A percentile compares a stretch with the other conserved stretches of the same genome.
Conservation (phyloP, 2,797 vertebrate species). For the Channa striata region DNA sequence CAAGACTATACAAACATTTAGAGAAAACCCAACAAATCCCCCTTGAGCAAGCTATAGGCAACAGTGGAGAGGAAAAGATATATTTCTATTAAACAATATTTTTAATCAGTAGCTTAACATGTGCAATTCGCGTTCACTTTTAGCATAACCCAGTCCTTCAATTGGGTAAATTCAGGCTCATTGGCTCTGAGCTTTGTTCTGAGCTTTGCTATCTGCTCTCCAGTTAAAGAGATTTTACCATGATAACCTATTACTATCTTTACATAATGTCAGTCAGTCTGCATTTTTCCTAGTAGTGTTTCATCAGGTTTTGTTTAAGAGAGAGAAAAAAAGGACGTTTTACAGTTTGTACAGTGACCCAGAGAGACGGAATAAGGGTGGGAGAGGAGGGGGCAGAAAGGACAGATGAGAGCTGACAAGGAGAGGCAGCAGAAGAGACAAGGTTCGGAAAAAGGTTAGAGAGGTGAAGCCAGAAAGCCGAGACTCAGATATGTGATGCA, state of each 20-base stretch:
- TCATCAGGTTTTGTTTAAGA: neutral
- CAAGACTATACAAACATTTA: no score
- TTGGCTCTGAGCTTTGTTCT: slow-evolving; percentile 14
- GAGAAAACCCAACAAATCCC: no score
- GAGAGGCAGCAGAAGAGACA: neutral
- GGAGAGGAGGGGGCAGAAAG: neutral
- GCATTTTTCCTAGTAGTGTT: neutral
- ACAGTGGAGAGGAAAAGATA: no score
- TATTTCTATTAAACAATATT: no score
- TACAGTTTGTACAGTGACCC: neutral
- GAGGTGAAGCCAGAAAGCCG: slow-evolving; percentile 27
- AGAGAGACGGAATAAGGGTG: neutral
- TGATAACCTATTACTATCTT: neutral
- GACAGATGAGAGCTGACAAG: slow-evolving; percentile 31
- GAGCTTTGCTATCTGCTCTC: neutral
- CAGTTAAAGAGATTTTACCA: neutral
- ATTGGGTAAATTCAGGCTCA: slow-evolving; percentile 14
- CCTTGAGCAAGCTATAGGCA: no score
- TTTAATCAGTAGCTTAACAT: slow-evolving; percentile 41
- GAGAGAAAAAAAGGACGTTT: slow-evolving; percentile 8
- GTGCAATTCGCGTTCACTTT: slow-evolving; percentile 30
- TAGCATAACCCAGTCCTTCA: slow-evolving; percentile 10
- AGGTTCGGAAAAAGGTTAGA: slow-evolving; percentile 16
- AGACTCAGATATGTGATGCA: slow-evolving; percentile 26
- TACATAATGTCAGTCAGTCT: neutral